Percentiles rank a stretch among this genome's conserved stretches.
Conservation (phyloP, 2,888 invertebrate genomes). For the Acrobasis consociella region DNA sequence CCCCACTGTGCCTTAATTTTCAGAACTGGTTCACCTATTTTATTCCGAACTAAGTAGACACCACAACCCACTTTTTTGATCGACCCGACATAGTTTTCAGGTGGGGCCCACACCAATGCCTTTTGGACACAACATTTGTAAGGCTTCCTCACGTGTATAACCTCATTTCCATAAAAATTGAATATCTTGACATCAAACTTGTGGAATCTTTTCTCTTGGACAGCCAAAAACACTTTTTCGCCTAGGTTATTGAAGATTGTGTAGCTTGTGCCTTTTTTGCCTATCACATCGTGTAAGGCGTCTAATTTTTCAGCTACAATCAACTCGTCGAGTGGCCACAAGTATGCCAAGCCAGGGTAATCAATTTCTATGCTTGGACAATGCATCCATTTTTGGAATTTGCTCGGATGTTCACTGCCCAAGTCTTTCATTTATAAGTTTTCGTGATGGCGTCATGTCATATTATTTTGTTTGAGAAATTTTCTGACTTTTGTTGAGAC, state of each 20-base stretch:
- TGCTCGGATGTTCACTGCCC: slow-evolving; percentile 26
- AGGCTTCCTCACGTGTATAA: slow-evolving; percentile 49
- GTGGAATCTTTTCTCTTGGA: slow-evolving; percentile 23
- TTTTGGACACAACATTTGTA: slow-evolving; percentile 40
- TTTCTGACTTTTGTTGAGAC: not conserved
- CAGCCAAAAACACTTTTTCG: slow-evolving; percentile 61
- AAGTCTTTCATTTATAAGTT: slow-evolving; percentile 40
- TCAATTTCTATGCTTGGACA: slow-evolving; percentile 47
- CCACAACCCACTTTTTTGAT: slow-evolving; percentile 38
- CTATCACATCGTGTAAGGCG: slow-evolving; percentile 50
- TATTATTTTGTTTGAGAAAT: slow-evolving; percentile 7
- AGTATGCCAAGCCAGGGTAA: slow-evolving; percentile 56
- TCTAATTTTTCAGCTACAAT: slow-evolving; percentile 51
- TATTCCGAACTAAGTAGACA: slow-evolving; percentile 45
- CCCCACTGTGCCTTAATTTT: slow-evolving; percentile 40
- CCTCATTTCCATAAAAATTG: slow-evolving; percentile 63
- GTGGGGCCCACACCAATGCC: slow-evolving; percentile 54
- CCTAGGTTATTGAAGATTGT: slow-evolving; percentile 58
- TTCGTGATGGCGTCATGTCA: slow-evolving; percentile 18
- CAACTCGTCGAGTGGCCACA: slow-evolving; percentile 48
- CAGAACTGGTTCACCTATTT: slow-evolving; percentile 36
- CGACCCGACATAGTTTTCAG: slow-evolving; percentile 55
- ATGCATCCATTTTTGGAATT: slow-evolving; percentile 54
- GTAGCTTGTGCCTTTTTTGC: slow-evolving; percentile 42
- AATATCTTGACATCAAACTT: slow-evolving; percentile 50